Evolutionary conservation across 2,888 invertebrate genomes (phyloP), one percentile per base, ranked within the genome.

Genomic region (Atethmia centrago): DNA sequence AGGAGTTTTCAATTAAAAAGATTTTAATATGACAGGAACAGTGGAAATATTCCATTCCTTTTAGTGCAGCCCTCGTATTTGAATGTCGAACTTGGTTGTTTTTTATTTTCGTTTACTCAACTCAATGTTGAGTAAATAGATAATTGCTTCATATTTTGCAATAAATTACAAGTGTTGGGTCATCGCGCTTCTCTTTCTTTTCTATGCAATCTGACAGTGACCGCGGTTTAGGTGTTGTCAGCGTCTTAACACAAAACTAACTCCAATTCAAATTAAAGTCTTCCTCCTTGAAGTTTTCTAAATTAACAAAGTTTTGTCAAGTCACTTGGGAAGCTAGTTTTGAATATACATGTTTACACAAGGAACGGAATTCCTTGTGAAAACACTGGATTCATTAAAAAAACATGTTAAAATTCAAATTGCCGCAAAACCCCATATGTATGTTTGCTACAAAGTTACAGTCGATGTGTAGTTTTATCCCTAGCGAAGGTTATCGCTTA

Each of bases 271-370:
- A 80, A 74, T 62, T 74, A 62, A 66, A 80, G 61, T 62, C 74
- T 63, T 63, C 36, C 62, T 51, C 31, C 40, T 56, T 49, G n/a
- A 71, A 70, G 64, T 65, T 78, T 80, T 67, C 75, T 58, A 74
- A 74, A 67, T 80, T 62, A 74, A 74, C 62, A 31, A 78, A 80
- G 74, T 77, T 78, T 56, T 14, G 55, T 74, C 28, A 25, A 80
- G 51, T 80, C 75, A 58, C 62, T 80, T 74, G 81, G 75, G 75
- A 42, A 47, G 14, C 47, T 8, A 63, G 31, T 80, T 67, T 58
- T 80, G 31, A 51, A 14, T 53, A 42, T 31, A 80, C 21, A 71
- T 58, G 28, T 56, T n/a, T n/a, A n/a, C n/a, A n/a, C n/a, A n/a
- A n/a, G n/a, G n/a, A n/a, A n/a, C n/a, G n/a, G n/a, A n/a, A n/a